These are phyloP conservation scores for Apostichopus californicus DNA, from an alignment of 35 echinoderm and acorn worm genomes.

Conservation along the genomic window DNA sequence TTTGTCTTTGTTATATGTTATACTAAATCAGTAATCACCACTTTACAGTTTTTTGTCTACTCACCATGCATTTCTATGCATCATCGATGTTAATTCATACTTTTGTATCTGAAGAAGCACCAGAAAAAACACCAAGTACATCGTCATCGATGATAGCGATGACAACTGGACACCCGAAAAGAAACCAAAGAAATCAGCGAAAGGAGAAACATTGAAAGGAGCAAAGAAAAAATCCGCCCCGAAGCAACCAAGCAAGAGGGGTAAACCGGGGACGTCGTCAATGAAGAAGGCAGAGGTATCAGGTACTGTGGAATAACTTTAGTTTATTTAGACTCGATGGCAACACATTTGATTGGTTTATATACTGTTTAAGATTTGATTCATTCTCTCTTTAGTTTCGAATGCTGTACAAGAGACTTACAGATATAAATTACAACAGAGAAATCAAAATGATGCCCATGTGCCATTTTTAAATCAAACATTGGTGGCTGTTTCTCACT, in stretches of 20 bases:
- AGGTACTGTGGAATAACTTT: neutral
- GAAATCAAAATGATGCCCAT: too few relatives aligned
- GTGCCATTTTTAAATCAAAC: too few relatives aligned
- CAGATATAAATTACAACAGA: too few relatives aligned
- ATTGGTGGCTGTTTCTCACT: too few relatives aligned
- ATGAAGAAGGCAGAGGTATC: neutral
- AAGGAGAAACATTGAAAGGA: neutral
- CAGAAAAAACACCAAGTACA: neutral
- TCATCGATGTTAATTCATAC: neutral
- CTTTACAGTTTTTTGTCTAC: too few relatives aligned
- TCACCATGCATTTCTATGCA: neutral
- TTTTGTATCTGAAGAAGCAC: neutral
- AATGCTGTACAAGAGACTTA: too few relatives aligned
- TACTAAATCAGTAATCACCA: too few relatives aligned
- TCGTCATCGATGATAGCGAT: neutral
- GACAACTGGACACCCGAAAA: conserved; percentile 21
- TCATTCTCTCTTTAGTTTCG: too few relatives aligned
- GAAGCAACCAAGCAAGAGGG: neutral
- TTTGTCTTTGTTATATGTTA: too few relatives aligned
- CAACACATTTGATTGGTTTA: too few relatives aligned
- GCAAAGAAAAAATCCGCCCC: neutral
- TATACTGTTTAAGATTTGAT: too few relatives aligned
- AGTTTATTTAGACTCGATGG: neutral
- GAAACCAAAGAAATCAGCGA: neutral
- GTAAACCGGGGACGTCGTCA: neutral